Evolutionary conservation across 2,797 vertebrate genomes (phyloP), one percentile per base, ranked within the genome.

Genomic region (Anas bernieri): DNA sequence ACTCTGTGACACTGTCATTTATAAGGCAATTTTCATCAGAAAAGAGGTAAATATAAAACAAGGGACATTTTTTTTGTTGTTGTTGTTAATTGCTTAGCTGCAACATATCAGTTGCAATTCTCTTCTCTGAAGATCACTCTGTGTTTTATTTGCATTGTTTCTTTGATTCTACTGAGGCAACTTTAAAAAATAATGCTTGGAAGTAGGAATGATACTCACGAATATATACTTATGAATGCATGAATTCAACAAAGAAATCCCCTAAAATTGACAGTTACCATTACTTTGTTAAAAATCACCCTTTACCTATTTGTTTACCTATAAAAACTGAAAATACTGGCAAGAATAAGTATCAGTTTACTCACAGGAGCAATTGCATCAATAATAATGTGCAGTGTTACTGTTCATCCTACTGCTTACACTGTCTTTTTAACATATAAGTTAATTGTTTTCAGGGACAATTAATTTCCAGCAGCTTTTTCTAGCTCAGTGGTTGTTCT

Each of bases 81-180:
- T 85, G 63, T 61, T 93, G 55, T 76, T 91, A 93, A 90, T 94
- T 78, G 55, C 72, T 89, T 93, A 56, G 62, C 45, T 94, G 94
- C 93, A 83, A 70, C 11, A 30, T 62, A 45, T 25, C 77, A 59
- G 17, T 12, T 74, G 30, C 55, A 52, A 68, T 72, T 80, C 39
- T 78, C 3, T 72, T 89, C 31, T 45, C 64, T 83, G 35, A 85
- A 79, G 83, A 75, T 75, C 23, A 67, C 5, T 50, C 64, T 48
- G 81, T 59, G 63, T 62, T 91, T 84, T 62, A 20, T 80, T 55
- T 91, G 64, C 78, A 39, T 45, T 59, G 25, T 74, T 83, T 85
- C 33, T 95, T 55, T 82, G 75, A 86, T 86, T 93, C 41, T 76
- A 70, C 76, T 22, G 59, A 39, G n/a, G 62, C 35, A 80, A 37